Conservation (phyloP, 2,888 invertebrate genomes). For the Folsomia candida region DNA sequence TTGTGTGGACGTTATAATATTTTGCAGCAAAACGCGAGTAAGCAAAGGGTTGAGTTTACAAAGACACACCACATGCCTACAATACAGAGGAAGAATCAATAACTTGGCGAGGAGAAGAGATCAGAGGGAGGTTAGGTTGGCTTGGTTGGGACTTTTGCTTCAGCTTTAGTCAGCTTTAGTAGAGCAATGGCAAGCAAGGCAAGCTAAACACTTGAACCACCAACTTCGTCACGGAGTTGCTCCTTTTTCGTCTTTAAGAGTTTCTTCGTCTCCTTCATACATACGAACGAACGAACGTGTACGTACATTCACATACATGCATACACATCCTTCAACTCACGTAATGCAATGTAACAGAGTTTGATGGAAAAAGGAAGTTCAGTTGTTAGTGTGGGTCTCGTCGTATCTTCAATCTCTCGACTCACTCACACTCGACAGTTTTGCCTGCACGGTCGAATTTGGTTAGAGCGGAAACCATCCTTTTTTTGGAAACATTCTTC, state of each 20-base stretch:
- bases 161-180: neutral
- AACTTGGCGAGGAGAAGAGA: constrained; percentile 5
- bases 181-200: constrained; percentile 1
- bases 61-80: no score
- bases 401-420: constrained; percentile 1
- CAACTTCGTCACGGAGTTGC: constrained; percentile 7
- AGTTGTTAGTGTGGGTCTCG: constrained; percentile 4
- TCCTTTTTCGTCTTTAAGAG: neutral
- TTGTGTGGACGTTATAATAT: neutral
- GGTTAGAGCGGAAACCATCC: no score
- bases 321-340: neutral
- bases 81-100: constrained; percentile 16
- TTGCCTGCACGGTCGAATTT: neutral
- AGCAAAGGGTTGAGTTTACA: neutral
- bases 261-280: neutral
- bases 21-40: neutral
- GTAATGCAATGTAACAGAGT: neutral
- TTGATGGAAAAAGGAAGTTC: neutral
- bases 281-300: no score
- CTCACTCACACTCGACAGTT: neutral
- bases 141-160: neutral
- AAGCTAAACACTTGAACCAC: constrained; percentile 1
- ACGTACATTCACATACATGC: no score
- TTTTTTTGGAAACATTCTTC: no score
- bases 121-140: constrained; percentile 11